Percentiles rank a stretch among this genome's conserved stretches.
Evolutionary conservation across 2,888 invertebrate species (phyloP).

Genomic region (Eupsilia transversa): DNA sequence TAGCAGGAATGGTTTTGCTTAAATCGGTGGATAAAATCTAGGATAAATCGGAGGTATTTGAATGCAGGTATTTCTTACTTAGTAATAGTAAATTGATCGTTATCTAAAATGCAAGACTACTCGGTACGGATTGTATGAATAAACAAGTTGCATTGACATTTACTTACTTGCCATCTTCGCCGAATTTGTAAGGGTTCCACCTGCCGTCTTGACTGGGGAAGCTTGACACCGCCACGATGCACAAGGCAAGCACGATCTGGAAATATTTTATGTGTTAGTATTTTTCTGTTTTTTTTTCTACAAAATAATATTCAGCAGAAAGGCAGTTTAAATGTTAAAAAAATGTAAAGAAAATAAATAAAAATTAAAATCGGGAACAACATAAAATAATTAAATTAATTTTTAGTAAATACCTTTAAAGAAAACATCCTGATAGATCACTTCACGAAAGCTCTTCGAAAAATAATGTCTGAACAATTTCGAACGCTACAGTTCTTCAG

Average conservation of each 20-base stretch:
- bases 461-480: constrained; percentile 61
- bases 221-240: constrained; percentile 78
- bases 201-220: constrained; percentile 81
- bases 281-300: background rate
- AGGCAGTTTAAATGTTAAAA: background rate
- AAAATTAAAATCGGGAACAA: background rate
- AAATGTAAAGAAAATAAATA: background rate
- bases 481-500: constrained; percentile 76
- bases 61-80: constrained; percentile 30
- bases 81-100: constrained; percentile 30
- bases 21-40: constrained; percentile 19
- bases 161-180: constrained; percentile 86
- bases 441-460: constrained; percentile 69
- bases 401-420: constrained; percentile 74
- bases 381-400: background rate
- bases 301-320: background rate
- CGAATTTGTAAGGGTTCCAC: constrained; percentile 85
- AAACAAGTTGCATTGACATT: constrained; percentile 74
- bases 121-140: constrained; percentile 56
- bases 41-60: constrained; percentile 19
- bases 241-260: constrained; percentile 82
- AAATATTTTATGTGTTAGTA: constrained; percentile 49
- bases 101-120: constrained; percentile 35
- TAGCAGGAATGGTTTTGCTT: constrained; percentile 25
- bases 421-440: constrained; percentile 82